Evolutionary conservation across 2,888 invertebrate species (phyloP), one percentile per base, ranked within the genome.

Genomic region (Colostygia pectinataria): DNA sequence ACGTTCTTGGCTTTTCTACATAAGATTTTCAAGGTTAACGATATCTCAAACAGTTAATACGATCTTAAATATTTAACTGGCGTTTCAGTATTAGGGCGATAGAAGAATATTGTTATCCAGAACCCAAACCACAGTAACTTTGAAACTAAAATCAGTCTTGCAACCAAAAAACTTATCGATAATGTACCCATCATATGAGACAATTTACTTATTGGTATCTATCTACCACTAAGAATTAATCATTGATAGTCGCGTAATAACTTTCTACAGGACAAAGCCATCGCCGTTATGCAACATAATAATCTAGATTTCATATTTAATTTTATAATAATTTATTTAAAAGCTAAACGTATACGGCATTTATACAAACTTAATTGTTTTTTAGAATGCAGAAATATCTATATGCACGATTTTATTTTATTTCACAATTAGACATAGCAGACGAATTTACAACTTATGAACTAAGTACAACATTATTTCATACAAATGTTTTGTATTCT

Each of bases 131-230:
- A 48, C 25, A 23, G 15, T 7, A 38, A 10, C 2, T 12, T 18
- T 33, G 8, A 25, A 32, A 41, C 31, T 18, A 29, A 42, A 36
- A 41, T 29, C 38, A 24, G 25, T 24, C 44, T 44, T 44, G 8
- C 29, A 31, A 31, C 29, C 15, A 31, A 24, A 44, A 9, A 25
- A 7, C 20, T 39, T 29, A 29, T 10, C 32, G 2, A 1, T 25
- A n/a, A 14, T 7, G 12, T 7, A 31, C 25, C 41, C 31, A 48
- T 42, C 27, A 10, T 13, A 48, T 48, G 41, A 18, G 40, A 36
- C 4, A 13, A 20, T 18, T 15, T 32, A 33, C 33, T 33, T 25
- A 33, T 18, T 33, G 18, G 25, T 32, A 9, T n/a, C 14, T n/a
- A 28, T 18, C 18, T 18, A 27, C 8, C 27, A 0, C 27, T 23